These are phyloP conservation scores for Corydoras sp. DNA, from an alignment of 2,113 vertebrate genomes.

Conservation along the genomic window DNA sequence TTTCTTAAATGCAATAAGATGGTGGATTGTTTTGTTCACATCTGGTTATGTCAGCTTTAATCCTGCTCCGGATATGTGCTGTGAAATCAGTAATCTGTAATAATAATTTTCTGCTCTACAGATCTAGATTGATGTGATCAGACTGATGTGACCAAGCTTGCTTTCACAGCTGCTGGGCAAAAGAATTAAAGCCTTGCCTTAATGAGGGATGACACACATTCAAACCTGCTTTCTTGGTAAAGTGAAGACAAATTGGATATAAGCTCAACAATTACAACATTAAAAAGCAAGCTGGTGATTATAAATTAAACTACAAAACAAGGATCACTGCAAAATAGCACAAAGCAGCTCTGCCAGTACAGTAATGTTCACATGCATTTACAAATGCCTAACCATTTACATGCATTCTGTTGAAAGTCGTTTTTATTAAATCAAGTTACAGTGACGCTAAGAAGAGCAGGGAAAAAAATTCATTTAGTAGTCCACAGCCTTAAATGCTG, in stretches of 20 bases:
- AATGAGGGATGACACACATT: conserved; percentile 15
- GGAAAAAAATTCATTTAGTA: background rate
- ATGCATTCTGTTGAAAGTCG: too few relatives aligned
- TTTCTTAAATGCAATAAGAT: conserved; percentile 25
- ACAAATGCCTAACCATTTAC: too few relatives aligned
- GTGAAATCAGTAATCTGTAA: conserved; percentile 39
- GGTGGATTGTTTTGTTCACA: conserved; percentile 38
- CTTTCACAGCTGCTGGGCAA: conserved; percentile 26
- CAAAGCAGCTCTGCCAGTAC: background rate
- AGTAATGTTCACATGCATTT: background rate
- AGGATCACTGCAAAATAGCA: background rate
- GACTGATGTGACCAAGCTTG: conserved; percentile 35
- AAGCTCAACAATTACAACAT: conserved; percentile 7
- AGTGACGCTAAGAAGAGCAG: too few relatives aligned
- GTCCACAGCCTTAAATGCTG: background rate
- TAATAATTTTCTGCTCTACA: conserved; percentile 40
- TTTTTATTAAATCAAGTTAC: too few relatives aligned
- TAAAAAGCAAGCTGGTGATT: conserved; percentile 12
- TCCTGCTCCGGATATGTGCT: conserved; percentile 22
- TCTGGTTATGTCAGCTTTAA: conserved; percentile 34
- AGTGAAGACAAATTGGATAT: conserved; percentile 18
- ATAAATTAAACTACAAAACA: background rate
- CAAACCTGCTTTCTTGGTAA: conserved; percentile 22
- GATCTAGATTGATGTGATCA: conserved; percentile 31
- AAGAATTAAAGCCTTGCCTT: conserved; percentile 22